Evolutionary conservation across 2,113 vertebrate genomes (phyloP).

Genomic region (Columbina picui): DNA sequence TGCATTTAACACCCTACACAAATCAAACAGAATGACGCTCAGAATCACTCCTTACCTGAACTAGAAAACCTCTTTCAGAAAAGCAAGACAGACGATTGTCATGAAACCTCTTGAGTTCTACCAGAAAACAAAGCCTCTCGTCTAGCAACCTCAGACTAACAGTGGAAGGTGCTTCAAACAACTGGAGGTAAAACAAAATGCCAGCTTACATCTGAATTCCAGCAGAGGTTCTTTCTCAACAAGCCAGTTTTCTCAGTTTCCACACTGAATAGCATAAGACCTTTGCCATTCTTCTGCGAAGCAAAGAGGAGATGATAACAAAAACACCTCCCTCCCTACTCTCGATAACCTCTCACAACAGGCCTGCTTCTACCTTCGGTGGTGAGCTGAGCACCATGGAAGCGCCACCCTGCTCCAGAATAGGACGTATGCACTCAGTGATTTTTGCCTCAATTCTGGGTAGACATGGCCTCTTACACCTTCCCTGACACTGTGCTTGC

Average conservation of each 20-base stretch:
- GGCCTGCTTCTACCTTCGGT: neutral
- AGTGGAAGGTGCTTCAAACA: neutral
- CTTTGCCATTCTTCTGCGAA: neutral
- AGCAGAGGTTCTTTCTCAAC: neutral
- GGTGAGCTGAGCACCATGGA: neutral
- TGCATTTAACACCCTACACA: neutral
- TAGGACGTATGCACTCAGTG: accelerated
- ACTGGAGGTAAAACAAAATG: neutral
- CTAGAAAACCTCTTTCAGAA: neutral
- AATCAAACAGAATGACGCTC: neutral
- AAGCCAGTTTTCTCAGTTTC: neutral
- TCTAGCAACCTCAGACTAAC: neutral
- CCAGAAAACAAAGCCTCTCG: neutral
- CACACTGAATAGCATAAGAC: neutral
- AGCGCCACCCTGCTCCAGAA: neutral
- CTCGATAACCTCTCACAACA: neutral
- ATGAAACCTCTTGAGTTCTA: neutral
- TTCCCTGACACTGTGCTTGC: neutral
- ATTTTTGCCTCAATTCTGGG: neutral
- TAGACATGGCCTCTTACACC: neutral
- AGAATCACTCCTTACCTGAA: neutral
- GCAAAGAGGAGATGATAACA: neutral
- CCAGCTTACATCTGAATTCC: neutral
- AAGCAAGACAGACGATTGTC: neutral
- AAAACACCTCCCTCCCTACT: neutral